phyloP scores from a whole-genome alignment of 2,888 invertebrate species.

The Drosophila paracracens region DNA sequence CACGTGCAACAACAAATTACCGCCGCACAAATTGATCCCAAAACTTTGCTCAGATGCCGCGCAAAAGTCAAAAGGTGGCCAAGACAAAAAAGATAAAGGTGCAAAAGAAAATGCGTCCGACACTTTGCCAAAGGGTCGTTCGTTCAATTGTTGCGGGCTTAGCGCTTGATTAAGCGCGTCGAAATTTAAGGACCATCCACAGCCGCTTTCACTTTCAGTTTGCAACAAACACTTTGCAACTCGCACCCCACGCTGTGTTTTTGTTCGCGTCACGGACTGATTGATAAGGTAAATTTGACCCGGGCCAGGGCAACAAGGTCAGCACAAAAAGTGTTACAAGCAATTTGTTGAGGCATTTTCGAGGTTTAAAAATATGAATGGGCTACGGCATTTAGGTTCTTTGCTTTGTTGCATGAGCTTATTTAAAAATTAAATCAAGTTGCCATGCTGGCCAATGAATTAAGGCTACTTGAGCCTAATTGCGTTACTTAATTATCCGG shows the following conservation, averaged over 20 bases:
- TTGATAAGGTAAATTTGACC: conserved; percentile 68
- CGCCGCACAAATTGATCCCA: conserved; percentile 50
- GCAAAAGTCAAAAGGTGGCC: conserved; percentile 62
- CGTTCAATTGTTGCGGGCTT: conserved; percentile 46
- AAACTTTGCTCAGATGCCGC: conserved; percentile 56
- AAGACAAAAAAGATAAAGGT: conserved; percentile 46
- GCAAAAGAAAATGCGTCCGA: conserved; percentile 22
- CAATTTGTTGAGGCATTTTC: conserved; percentile 39
- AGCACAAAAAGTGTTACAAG: conserved; percentile 13
- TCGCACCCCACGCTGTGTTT: conserved; percentile 9
- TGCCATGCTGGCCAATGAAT: conserved; percentile 30
- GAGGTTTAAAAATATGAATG: conserved; percentile 56
- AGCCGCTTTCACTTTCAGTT: background rate
- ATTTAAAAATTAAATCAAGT: conserved; percentile 57
- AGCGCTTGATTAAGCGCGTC: conserved; percentile 71
- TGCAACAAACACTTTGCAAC: conserved; percentile 1
- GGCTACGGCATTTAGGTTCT: conserved; percentile 24
- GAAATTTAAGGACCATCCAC: conserved; percentile 26
- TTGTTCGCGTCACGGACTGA: conserved; percentile 46
- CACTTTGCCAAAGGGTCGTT: conserved; percentile 48
- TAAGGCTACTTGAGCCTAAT: conserved; percentile 41
- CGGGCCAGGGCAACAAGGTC: conserved; percentile 15
- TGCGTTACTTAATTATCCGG: conserved; percentile 47
- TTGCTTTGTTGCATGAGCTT: conserved; percentile 17
- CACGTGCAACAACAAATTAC: conserved; percentile 78